Base-by-base conservation (phyloP, 2,113 vertebrate species). In the Nicator chloris region DNA sequence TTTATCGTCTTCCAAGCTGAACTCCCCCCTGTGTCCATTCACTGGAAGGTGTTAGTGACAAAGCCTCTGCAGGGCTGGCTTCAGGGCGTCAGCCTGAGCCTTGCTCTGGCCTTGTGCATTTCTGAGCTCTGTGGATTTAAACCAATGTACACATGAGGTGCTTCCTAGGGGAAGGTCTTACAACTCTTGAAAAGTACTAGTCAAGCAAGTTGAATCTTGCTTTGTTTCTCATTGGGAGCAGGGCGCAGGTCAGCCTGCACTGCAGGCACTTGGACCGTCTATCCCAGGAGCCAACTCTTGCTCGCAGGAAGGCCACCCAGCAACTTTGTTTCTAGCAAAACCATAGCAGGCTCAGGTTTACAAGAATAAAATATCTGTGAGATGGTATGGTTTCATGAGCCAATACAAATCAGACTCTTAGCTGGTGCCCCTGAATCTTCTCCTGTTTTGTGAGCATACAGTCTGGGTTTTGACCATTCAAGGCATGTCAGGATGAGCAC, bases 21-120 rank as follows among this genome's bases (percentile, higher is more conserved):
- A 71, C 0, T 0, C 1, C 39, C 30, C 42, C 83, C 28, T n/a
- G 11, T 65, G 69, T 50, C 40, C 6, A 22, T 44, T 61, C 4
- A 26, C 6, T 28, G 47, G n/a, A 61, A 77, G 15, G 15, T 61
- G 13, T 22, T 22, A 78, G 31, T 3, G 8, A 68, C 6, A 7
- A 71, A 92, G 19, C 4, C 22, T 42, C 44, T 64, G 33, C 49
- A 79, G 27, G 82, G 2, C 0, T 2, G 2, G 20, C 17, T 86
- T 33, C 50, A 63, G 60, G 30, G 33, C 35, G 33, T 30, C 18
- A 95, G 17, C 23, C 44, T 60, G 16, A 76, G 45, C n/a, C 35
- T 82, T 77, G 26, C 15, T 82, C 45, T 80, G 44, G 5, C 22
- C 61, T 71, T 68, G 31, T 65, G 50, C 35, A n/a, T 28, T 57